These are phyloP conservation scores for Ophion ellenae DNA, from an alignment of 2,888 invertebrate genomes.

Conservation along the genomic window DNA sequence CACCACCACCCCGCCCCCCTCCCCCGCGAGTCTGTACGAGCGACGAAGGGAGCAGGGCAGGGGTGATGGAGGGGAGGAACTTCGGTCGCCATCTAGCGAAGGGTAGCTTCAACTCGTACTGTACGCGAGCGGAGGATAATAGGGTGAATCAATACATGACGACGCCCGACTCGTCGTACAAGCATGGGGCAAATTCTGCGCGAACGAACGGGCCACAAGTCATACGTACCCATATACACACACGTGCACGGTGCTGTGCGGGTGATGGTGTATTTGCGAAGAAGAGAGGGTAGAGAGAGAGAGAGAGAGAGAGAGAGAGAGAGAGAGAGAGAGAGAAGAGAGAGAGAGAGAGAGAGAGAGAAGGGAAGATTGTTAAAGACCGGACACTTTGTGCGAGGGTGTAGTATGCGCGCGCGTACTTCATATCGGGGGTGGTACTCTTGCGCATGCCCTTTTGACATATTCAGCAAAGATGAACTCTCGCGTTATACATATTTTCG, in stretches of 20 bases:
- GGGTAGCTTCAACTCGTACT: conserved; percentile 48
- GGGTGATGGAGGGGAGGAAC: background rate
- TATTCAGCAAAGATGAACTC: background rate
- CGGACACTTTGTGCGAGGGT: conserved; percentile 25
- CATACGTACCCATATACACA: conserved; percentile 18
- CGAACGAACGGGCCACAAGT: conserved; percentile 79
- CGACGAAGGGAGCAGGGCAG: too few relatives aligned
- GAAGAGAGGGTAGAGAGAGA: too few relatives aligned
- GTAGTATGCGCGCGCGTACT: conserved; percentile 11
- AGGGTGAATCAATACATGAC: conserved; percentile 81
- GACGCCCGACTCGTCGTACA: conserved; percentile 74
- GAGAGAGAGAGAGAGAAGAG: too few relatives aligned
- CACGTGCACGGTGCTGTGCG: background rate
- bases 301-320: too few relatives aligned
- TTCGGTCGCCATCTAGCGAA: conserved; percentile 59
- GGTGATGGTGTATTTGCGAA: background rate
- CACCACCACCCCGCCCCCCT: background rate
- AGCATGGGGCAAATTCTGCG: conserved; percentile 76
- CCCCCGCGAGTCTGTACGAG: background rate
- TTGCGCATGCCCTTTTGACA: conserved; percentile 9
- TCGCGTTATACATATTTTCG: background rate
- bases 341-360: too few relatives aligned
- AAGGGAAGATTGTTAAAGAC: conserved; percentile 15
- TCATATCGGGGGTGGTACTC: background rate
- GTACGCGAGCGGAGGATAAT: conserved; percentile 66